Evolutionary conservation across 1,140 invertebrate genomes (phyloP).

Genomic region (Drosophila varians): DNA sequence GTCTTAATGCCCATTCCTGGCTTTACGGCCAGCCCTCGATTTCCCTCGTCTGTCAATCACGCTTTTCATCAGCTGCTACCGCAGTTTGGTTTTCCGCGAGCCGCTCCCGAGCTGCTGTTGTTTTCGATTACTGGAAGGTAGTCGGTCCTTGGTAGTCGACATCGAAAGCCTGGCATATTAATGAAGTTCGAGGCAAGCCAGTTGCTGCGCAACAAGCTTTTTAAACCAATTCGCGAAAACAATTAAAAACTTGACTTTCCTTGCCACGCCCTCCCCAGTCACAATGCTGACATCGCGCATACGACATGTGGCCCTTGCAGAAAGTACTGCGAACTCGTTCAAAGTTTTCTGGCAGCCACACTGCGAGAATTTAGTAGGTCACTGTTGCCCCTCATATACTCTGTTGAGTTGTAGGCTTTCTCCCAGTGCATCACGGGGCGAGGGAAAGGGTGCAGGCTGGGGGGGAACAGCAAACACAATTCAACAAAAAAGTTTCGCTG

Average conservation of each 20-base stretch:
- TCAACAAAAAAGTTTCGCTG: slow-evolving; percentile 54
- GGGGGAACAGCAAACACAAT: slow-evolving; percentile 36
- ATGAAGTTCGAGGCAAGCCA: slow-evolving; percentile 54
- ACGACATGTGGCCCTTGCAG: slow-evolving; percentile 42
- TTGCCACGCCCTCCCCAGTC: slow-evolving; percentile 2
- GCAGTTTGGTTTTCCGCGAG: slow-evolving; percentile 29
- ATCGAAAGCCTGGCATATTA: slow-evolving; percentile 63
- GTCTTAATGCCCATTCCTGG: slow-evolving; percentile 33
- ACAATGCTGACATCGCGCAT: slow-evolving; percentile 51
- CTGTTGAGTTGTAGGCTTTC: neutral
- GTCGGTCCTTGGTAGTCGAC: neutral
- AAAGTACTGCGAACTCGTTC: slow-evolving; percentile 10
- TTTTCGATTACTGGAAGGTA: slow-evolving; percentile 43
- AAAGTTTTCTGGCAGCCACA: slow-evolving; percentile 35
- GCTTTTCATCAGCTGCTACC: slow-evolving; percentile 44
- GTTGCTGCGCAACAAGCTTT: slow-evolving; percentile 52
- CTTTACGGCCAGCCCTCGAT: neutral
- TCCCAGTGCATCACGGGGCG: slow-evolving; percentile 6
- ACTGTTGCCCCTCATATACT: too few relatives aligned
- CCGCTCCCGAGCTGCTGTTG: slow-evolving; percentile 15
- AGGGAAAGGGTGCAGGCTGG: neutral
- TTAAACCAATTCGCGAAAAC: slow-evolving; percentile 76
- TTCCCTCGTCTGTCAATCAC: slow-evolving; percentile 40
- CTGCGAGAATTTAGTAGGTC: neutral
- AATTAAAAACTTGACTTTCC: slow-evolving; percentile 75